phyloP scores from a whole-genome alignment of 2,113 vertebrate species.

The Saccopteryx leptura region DNA sequence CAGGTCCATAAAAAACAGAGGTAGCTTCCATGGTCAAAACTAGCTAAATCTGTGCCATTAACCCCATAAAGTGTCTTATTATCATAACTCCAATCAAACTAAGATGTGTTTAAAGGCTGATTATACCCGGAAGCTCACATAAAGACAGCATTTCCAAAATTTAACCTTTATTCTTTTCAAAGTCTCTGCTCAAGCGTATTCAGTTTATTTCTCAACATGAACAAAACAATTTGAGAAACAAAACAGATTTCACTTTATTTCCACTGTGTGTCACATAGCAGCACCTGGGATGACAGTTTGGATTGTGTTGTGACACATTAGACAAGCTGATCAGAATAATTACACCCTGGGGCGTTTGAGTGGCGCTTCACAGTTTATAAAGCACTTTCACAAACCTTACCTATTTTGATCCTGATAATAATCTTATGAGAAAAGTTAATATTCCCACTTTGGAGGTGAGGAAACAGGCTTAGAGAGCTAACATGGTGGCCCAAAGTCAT shows the following conservation, averaged over 20 bases:
- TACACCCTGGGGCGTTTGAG: not conserved
- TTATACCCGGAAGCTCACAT: not conserved
- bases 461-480: not conserved
- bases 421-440: not conserved
- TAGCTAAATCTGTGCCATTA: not conserved
- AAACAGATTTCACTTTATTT: not conserved
- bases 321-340: not conserved
- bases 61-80: not conserved
- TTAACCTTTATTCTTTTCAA: conserved; percentile 18
- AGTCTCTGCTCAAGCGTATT: not conserved
- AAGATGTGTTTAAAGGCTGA: not conserved
- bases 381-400: not conserved
- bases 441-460: not conserved
- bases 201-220: conserved; percentile 38
- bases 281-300: not conserved
- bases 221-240: not conserved
- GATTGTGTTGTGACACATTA: not conserved
- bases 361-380: not conserved
- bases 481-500: not conserved
- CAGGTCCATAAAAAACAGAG: not conserved
- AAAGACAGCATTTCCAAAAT: not conserved
- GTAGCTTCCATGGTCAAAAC: not conserved
- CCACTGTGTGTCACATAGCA: not conserved
- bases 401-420: conserved; percentile 37
- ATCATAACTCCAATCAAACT: not conserved